Conservation (phyloP, 35 echinoderm and acorn worm genomes). For the Lytechinus pictus region DNA sequence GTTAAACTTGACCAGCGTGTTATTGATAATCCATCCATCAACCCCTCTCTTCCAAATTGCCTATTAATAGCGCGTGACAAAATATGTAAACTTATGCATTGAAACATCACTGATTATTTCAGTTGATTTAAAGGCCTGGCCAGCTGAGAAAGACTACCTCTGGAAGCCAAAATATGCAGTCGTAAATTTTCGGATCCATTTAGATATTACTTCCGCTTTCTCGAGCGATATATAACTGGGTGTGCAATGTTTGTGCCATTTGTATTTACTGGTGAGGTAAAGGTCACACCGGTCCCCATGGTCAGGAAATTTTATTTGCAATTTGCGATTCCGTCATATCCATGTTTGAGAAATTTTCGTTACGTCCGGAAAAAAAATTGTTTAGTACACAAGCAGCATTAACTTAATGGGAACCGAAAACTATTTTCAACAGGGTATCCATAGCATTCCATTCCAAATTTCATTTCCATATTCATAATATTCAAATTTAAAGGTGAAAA, state of each 20-base stretch:
- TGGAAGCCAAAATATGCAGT: not conserved
- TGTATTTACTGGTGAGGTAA: not conserved
- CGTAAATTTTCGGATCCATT: not conserved
- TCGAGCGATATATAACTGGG: not conserved
- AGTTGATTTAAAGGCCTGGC: not conserved
- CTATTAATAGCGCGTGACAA: not conserved
- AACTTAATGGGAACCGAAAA: not conserved
- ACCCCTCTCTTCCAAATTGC: not conserved
- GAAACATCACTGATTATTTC: not conserved
- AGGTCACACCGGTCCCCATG: not conserved
- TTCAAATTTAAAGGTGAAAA: no score
- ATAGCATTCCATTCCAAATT: no score
- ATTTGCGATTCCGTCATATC: constrained; percentile 11
- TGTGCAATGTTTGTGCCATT: not conserved
- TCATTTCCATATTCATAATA: no score
- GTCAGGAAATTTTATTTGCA: not conserved
- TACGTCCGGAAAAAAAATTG: not conserved
- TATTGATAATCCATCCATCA: not conserved
- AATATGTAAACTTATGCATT: not conserved
- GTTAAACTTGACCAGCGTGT: not conserved
- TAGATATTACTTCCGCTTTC: not conserved
- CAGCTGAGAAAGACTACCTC: not conserved
- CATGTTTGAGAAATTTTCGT: not conserved
- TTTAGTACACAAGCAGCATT: not conserved
- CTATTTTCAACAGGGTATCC: no score